Conservation (phyloP, 30 jellyfish, hydroid and myxozoan species). For the Sanderia malayensis region DNA sequence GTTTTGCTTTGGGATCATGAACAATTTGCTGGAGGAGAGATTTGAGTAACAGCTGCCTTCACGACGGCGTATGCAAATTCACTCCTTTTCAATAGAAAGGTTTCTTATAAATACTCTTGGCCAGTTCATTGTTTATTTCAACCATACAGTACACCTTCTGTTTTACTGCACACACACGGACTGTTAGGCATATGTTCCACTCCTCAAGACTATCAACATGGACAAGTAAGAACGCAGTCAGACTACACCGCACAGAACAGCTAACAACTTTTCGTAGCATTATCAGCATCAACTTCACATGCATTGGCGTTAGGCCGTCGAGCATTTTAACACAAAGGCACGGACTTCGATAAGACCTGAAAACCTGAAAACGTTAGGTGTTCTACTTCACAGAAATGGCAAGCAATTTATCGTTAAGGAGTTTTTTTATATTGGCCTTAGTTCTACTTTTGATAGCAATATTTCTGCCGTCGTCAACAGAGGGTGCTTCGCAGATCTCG, state of each 20-base stretch:
- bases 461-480: conserved; percentile 11
- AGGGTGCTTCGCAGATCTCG: conserved; percentile 36
- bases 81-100: conserved; percentile 70
- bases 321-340: too few relatives aligned
- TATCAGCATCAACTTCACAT: too few relatives aligned
- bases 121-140: conserved; percentile 71
- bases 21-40: conserved; percentile 69
- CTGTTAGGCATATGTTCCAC: conserved; percentile 3
- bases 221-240: neutral
- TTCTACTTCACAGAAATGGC: conserved; percentile 9
- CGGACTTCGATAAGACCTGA: too few relatives aligned
- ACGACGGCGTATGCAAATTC: conserved; percentile 74
- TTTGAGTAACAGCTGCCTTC: conserved; percentile 71
- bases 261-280: too few relatives aligned
- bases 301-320: too few relatives aligned
- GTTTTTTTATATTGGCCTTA: conserved; percentile 9
- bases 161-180: conserved; percentile 48
- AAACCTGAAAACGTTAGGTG: too few relatives aligned
- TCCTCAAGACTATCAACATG: neutral
- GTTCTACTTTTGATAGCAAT: conserved; percentile 15
- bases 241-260: too few relatives aligned
- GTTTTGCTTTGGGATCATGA: conserved; percentile 63
- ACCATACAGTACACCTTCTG: conserved; percentile 79
- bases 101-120: conserved; percentile 73
- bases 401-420: neutral